Conservation (phyloP, 1,140 invertebrate genomes). For the Bacillus rossius region DNA sequence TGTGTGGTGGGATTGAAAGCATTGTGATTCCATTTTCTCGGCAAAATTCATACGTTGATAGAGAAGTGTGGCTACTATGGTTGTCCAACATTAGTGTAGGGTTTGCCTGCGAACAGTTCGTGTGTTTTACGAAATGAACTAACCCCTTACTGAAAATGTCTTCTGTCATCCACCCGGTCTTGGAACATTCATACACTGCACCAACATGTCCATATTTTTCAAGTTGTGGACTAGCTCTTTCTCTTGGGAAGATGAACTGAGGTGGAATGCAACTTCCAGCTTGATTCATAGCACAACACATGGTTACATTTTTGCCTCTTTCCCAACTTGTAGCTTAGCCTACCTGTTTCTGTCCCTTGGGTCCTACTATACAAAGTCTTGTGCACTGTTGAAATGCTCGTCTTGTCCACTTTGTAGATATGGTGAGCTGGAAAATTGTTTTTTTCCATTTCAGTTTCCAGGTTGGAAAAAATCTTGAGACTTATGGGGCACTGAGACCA, state of each 20-base stretch:
- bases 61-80: slow-evolving; percentile 34
- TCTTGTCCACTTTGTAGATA: slow-evolving; percentile 4
- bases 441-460: slow-evolving; percentile 1
- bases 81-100: slow-evolving; percentile 39
- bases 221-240: slow-evolving; percentile 31
- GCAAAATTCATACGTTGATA: slow-evolving; percentile 25
- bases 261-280: slow-evolving; percentile 35
- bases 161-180: slow-evolving; percentile 17
- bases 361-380: neutral
- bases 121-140: slow-evolving; percentile 24
- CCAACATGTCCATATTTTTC: slow-evolving; percentile 20
- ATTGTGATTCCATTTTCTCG: slow-evolving; percentile 11
- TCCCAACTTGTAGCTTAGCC: slow-evolving; percentile 31
- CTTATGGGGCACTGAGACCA: neutral
- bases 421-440: neutral
- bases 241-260: slow-evolving; percentile 37
- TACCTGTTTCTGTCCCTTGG: slow-evolving; percentile 34
- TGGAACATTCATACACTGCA: slow-evolving; percentile 1
- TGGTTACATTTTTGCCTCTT: slow-evolving; percentile 30
- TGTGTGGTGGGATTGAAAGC: too few species aligned
- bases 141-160: slow-evolving; percentile 1
- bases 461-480: slow-evolving; percentile 3
- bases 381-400: slow-evolving; percentile 7
- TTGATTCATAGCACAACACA: slow-evolving; percentile 32
- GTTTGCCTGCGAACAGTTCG: slow-evolving; percentile 22